phyloP scores from a whole-genome alignment of 2,797 vertebrate genomes.

The Taeniopygia guttata region DNA sequence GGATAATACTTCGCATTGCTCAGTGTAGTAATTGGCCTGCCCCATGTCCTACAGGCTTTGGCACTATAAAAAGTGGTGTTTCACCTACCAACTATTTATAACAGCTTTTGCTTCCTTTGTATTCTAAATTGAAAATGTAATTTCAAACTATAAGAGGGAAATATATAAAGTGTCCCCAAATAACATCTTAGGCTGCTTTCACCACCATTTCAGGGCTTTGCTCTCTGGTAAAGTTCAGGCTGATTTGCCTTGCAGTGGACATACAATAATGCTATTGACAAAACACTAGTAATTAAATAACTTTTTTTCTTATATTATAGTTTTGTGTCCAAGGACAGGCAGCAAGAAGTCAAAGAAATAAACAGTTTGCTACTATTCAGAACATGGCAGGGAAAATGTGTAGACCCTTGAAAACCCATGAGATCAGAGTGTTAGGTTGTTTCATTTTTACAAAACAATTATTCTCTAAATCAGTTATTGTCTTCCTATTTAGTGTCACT shows the following conservation, averaged over 20 bases:
- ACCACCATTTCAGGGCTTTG: background rate
- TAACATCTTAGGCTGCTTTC: background rate
- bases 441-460: background rate
- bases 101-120: constrained; percentile 51
- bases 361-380: background rate
- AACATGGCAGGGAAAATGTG: background rate
- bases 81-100: constrained; percentile 67
- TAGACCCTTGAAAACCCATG: background rate
- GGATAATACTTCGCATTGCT: constrained; percentile 69
- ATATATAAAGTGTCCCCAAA: background rate
- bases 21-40: constrained; percentile 65
- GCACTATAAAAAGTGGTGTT: constrained; percentile 31
- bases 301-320: background rate
- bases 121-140: constrained; percentile 49
- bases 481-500: background rate
- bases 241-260: constrained; percentile 34
- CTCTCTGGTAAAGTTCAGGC: background rate
- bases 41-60: constrained; percentile 48
- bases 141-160: constrained; percentile 40
- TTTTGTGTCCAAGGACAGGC: constrained; percentile 35
- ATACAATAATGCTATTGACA: constrained; percentile 45
- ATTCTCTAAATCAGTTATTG: background rate
- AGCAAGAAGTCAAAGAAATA: background rate
- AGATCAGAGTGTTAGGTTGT: background rate
- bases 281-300: constrained; percentile 45